These are phyloP conservation scores for Ectemnius continuus DNA, from an alignment of 2,888 invertebrate genomes.

Conservation along the genomic window DNA sequence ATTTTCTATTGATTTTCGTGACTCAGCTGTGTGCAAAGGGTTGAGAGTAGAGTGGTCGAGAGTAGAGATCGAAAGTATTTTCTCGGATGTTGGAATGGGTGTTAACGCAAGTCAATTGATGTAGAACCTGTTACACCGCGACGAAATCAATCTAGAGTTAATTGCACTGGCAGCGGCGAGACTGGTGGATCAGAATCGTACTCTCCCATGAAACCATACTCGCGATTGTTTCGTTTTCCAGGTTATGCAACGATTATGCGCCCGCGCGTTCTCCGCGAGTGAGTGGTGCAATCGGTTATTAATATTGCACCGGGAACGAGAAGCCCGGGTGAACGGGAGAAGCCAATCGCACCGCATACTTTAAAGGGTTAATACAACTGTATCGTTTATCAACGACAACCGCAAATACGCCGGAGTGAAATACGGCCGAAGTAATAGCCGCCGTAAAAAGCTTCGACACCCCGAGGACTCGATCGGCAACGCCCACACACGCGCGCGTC, in stretches of 20 bases:
- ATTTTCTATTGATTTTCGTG: too few relatives aligned
- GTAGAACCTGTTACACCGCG: too few relatives aligned
- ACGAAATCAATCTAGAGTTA: too few relatives aligned
- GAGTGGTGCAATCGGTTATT: constrained; percentile 53
- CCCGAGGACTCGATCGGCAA: constrained; percentile 70
- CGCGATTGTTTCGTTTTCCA: constrained; percentile 31
- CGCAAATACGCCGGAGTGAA: constrained; percentile 69
- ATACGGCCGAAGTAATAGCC: constrained; percentile 67
- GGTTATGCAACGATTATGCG: constrained; percentile 51
- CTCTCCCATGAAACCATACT: too few relatives aligned
- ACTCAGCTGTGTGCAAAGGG: too few relatives aligned
- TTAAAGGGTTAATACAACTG: constrained; percentile 60
- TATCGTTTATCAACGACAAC: constrained; percentile 73
- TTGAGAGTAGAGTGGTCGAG: too few relatives aligned
- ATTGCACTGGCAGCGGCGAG: too few relatives aligned
- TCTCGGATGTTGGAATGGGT: too few relatives aligned
- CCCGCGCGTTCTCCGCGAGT: constrained; percentile 25
- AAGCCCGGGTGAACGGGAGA: constrained; percentile 18
- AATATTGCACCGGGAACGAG: constrained; percentile 46
- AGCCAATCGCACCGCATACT: constrained; percentile 32
- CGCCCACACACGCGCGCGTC: constrained; percentile 61
- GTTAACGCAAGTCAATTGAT: too few relatives aligned
- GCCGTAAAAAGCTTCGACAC: constrained; percentile 62
- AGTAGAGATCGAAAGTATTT: too few relatives aligned
- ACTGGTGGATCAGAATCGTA: too few relatives aligned